Base-by-base conservation (phyloP, 2,113 vertebrate species). In the Thamnaconus septentrionalis region DNA sequence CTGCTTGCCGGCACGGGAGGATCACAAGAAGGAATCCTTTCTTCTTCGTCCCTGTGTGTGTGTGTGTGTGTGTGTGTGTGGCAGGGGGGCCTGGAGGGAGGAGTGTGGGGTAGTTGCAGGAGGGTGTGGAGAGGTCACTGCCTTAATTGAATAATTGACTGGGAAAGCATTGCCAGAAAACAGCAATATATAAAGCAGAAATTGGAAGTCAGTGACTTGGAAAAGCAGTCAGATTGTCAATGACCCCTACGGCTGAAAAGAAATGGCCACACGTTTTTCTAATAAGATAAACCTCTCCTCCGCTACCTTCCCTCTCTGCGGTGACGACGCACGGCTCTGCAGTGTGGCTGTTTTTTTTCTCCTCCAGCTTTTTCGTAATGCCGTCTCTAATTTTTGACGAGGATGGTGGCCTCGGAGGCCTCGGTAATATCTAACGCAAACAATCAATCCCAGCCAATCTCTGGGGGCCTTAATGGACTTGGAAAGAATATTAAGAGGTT, bases 401-500 rank as follows among this genome's bases (percentile, higher is more conserved):
- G 77, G 71, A 82, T 83, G 78, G 18, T 67, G 82, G 79, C 83
- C 80, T 87, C 83, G 82, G 87, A 89, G 85, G 79, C 85, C 75
- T 51, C 64, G 66, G 78, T 92, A 90, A 90, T 90, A 89, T 91
- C 86, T 89, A 87, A 84, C 80, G 89, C 89, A 91, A 91, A 91
- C 91, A 91, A 91, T 91, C 89, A 91, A 91, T 92, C 79, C 81
- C 4, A 56, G 80, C 84, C 89, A 83, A 89, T 91, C 88, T 88
- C 84, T 83, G 70, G 78, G 83, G 86, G 86, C 81, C 84, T 71
- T 90, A 89, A 91, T 91, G 83, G 83, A 91, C 89, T 88, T 87
- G 83, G 87, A 86, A 83, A 81, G 89, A 92, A 91, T 91, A 92
- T 92, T 91, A 90, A 90, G 86, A 91, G 86, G 82, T 87, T 84